Conservation (phyloP, 2,888 invertebrate genomes). For the Drosophila setosimentum region DNA sequence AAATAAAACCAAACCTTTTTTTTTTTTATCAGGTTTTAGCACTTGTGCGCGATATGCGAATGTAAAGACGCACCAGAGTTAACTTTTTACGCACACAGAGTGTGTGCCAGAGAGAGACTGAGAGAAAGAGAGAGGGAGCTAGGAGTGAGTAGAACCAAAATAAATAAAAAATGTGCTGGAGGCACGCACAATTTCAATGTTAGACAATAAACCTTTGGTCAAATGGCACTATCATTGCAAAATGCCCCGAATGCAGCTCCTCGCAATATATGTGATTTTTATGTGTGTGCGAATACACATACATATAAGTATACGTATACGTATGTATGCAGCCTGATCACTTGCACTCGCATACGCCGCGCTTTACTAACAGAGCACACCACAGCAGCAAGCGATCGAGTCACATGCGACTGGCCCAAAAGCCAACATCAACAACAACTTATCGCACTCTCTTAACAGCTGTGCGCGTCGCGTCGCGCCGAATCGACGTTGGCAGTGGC, state of each 20-base stretch:
- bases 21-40: conserved; percentile 61
- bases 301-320: too few species aligned
- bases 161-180: conserved; percentile 12
- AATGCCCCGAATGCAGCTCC: conserved; percentile 44
- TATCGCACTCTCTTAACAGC: conserved; percentile 64
- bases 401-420: conserved; percentile 58
- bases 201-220: conserved; percentile 69
- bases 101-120: not conserved
- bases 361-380: conserved; percentile 43
- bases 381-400: conserved; percentile 29
- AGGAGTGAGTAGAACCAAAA: not conserved
- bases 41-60: conserved; percentile 41
- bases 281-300: not conserved
- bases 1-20: conserved; percentile 15
- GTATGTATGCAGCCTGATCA: conserved; percentile 6
- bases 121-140: not conserved
- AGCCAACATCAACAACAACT: conserved; percentile 16
- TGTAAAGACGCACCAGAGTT: conserved; percentile 21
- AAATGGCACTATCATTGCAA: conserved; percentile 61
- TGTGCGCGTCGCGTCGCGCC: conserved; percentile 24
- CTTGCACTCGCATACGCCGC: conserved; percentile 65
- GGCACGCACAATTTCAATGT: conserved; percentile 63
- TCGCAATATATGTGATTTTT: not conserved
- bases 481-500: not conserved
- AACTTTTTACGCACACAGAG: conserved; percentile 42